phyloP scores from a whole-genome alignment of 2,797 vertebrate genomes.

The Phyllotis vaccarum region DNA sequence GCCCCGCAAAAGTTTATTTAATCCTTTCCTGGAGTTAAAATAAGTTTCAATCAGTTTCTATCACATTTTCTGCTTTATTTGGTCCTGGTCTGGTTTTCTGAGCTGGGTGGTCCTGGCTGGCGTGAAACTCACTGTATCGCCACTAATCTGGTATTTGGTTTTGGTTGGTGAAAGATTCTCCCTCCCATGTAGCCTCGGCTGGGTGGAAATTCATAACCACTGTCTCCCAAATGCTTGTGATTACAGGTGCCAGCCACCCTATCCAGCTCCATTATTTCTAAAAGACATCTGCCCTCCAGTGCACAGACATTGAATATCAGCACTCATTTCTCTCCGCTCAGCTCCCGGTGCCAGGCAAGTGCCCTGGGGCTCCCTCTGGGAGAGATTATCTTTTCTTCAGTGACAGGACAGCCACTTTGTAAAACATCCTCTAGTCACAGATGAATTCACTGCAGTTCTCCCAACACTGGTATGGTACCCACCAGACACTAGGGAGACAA shows the following conservation, averaged over 20 bases:
- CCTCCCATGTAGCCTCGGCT: background rate
- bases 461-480: background rate
- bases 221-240: background rate
- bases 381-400: slow-evolving; percentile 4
- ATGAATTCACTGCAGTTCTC: background rate
- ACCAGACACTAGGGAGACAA: background rate
- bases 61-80: background rate
- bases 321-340: background rate
- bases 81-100: background rate
- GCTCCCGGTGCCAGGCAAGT: background rate
- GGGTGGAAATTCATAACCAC: background rate
- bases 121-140: background rate
- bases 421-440: background rate
- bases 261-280: background rate
- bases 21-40: slow-evolving; percentile 31
- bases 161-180: background rate
- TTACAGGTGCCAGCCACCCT: background rate
- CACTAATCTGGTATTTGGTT: background rate
- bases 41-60: background rate
- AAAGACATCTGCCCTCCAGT: background rate
- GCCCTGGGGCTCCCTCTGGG: background rate
- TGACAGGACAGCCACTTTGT: background rate
- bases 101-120: background rate
- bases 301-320: background rate
- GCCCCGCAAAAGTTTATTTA: background rate